These are phyloP conservation scores for Nothoprocta pentlandii DNA, from an alignment of 2,113 vertebrate genomes.

Conservation along the genomic window DNA sequence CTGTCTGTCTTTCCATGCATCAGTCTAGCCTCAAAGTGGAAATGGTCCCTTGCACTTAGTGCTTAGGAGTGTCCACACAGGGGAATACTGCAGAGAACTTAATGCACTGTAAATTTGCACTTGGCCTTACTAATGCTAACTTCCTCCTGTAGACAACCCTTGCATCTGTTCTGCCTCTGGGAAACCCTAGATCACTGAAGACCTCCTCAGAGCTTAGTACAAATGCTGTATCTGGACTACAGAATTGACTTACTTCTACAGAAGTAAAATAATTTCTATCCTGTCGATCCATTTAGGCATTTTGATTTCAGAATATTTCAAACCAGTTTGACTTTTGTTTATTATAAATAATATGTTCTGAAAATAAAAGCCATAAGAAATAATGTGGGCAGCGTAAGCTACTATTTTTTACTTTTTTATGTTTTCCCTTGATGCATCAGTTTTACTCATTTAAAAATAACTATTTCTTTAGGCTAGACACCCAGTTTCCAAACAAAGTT, in stretches of 20 bases:
- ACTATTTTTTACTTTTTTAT: not conserved
- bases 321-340: not conserved
- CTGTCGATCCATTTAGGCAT: not conserved
- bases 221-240: not conserved
- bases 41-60: not conserved
- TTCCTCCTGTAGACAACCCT: not conserved
- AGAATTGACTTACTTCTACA: not conserved
- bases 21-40: not conserved
- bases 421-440: not conserved
- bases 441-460: not conserved
- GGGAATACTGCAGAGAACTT: not conserved
- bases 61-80: not conserved
- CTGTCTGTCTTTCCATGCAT: not conserved
- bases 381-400: not conserved
- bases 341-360: not conserved
- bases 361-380: not conserved
- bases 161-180: not conserved
- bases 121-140: not conserved
- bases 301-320: not conserved
- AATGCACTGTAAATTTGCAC: not conserved
- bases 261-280: not conserved
- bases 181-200: not conserved
- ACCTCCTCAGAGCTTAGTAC: not conserved
- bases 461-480: not conserved
- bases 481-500: not conserved